These are phyloP conservation scores for Drosophila rubida DNA, from an alignment of 2,888 invertebrate species.

Conservation along the genomic window DNA sequence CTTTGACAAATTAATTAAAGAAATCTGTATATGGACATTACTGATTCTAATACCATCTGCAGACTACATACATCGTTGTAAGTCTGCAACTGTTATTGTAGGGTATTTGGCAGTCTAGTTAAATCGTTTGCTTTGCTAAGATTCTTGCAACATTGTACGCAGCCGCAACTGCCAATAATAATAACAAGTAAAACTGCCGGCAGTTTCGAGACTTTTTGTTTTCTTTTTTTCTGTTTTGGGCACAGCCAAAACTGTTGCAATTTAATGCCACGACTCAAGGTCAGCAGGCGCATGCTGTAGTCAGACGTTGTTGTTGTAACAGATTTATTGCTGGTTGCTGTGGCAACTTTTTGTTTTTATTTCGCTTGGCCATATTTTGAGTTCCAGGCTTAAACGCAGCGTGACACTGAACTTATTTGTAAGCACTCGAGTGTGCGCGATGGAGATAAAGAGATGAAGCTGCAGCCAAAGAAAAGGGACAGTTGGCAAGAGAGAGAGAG, in stretches of 20 bases:
- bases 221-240: conserved; percentile 27
- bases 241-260: conserved; percentile 60
- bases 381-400: conserved; percentile 48
- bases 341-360: conserved; percentile 51
- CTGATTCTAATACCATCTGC: no score
- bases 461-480: neutral
- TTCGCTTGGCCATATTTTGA: conserved; percentile 30
- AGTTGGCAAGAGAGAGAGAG: neutral
- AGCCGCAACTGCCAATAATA: conserved; percentile 44
- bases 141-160: conserved; percentile 70
- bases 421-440: conserved; percentile 10
- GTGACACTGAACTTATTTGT: conserved; percentile 66
- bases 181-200: conserved; percentile 42
- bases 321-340: conserved; percentile 49
- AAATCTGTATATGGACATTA: no score
- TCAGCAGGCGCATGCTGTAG: conserved; percentile 58
- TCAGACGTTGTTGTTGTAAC: conserved; percentile 34
- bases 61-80: no score
- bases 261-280: conserved; percentile 72
- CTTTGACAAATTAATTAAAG: neutral
- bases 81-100: neutral
- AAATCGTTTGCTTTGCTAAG: conserved; percentile 5
- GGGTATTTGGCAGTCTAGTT: conserved; percentile 16
- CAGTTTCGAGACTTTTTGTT: conserved; percentile 16
- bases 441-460: neutral